A percentile compares a stretch with the other conserved stretches of the same genome.
Conservation (phyloP, 2,888 invertebrate genomes). For the Oasisia sp. region DNA sequence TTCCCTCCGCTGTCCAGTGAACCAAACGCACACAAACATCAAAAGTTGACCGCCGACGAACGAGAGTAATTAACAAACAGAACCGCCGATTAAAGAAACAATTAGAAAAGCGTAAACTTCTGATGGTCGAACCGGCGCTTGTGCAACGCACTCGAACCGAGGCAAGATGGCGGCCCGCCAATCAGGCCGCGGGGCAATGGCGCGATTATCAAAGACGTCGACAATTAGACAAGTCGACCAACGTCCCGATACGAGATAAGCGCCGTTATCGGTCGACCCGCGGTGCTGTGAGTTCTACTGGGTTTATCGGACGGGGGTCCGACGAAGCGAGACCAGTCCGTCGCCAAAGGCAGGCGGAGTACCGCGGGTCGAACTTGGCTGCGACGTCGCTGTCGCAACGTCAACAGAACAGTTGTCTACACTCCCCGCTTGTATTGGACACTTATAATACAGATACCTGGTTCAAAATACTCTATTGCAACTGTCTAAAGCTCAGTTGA, state of each 20-base stretch:
- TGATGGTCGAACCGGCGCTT: not conserved
- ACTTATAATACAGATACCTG: no score
- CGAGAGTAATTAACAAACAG: not conserved
- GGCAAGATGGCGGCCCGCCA: not conserved
- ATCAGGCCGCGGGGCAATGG: not conserved
- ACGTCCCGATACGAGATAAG: not conserved
- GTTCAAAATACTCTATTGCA: no score
- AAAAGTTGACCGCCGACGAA: not conserved
- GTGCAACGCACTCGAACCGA: slow-evolving; percentile 10
- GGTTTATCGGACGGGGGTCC: not conserved
- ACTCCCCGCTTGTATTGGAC: no score
- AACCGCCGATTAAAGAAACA: slow-evolving; percentile 9
- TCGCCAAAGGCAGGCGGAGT: not conserved
- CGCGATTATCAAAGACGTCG: slow-evolving; percentile 1
- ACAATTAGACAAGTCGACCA: slow-evolving; percentile 6
- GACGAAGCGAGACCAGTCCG: not conserved
- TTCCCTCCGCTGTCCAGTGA: not conserved
- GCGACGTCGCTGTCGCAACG: not conserved
- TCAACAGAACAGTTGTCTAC: no score
- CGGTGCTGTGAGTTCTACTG: not conserved
- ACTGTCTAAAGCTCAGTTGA: no score
- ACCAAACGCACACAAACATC: not conserved
- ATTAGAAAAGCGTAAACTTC: not conserved
- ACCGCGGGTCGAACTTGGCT: not conserved
- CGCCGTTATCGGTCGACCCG: slow-evolving; percentile 1